Base-by-base conservation (phyloP, 2,797 vertebrate genomes). In the Poeciliopsis infans region DNA sequence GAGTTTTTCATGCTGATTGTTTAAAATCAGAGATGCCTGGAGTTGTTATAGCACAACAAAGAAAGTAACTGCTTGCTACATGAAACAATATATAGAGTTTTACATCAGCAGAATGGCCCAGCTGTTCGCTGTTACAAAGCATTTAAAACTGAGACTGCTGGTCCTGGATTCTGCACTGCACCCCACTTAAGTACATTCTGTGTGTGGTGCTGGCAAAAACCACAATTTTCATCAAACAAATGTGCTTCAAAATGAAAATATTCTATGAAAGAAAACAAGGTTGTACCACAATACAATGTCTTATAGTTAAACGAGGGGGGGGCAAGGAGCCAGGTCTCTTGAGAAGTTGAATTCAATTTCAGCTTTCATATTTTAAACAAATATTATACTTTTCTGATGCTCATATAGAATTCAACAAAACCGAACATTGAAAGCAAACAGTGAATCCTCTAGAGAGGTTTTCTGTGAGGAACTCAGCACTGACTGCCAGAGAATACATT, bases 81-180 rank as follows among this genome's bases (percentile, higher is more conserved):
- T 23, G 61, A 71, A 43, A 53, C 33, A 66, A 28, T 39, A 72
- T 46, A 15, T 7, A 72, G 51, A 74, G 23, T 51, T 81, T 72
- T 43, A 53, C 20, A 59, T 53, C 43, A 76, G 61, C 71, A 75
- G 39, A 81, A 57, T 51, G 74, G 55, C 53, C 36, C 41, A 68
- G 64, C 33, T 39, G 6, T 4, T 57, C 74, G 28, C 70, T 57
- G 70, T 80, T 79, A 81, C 73, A 80, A 64, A 72, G 51, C 41
- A 74, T 89, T 85, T 83, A 69, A 83, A 87, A 64, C 57, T 78
- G 20, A 81, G 71, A 74, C 28, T 64, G 75, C 70, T 55, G 73
- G 41, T 41, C 31, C 25, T 23, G 75, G 47, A 36, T 61, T 39
- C 45, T 81, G n/a, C 66, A 47, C 0, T 70, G 45, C 41, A 41